A percentile compares a stretch with the other conserved stretches of the same genome.
phyloP scores from a whole-genome alignment of 2,888 invertebrate species.

The Andrena hattorfiana region DNA sequence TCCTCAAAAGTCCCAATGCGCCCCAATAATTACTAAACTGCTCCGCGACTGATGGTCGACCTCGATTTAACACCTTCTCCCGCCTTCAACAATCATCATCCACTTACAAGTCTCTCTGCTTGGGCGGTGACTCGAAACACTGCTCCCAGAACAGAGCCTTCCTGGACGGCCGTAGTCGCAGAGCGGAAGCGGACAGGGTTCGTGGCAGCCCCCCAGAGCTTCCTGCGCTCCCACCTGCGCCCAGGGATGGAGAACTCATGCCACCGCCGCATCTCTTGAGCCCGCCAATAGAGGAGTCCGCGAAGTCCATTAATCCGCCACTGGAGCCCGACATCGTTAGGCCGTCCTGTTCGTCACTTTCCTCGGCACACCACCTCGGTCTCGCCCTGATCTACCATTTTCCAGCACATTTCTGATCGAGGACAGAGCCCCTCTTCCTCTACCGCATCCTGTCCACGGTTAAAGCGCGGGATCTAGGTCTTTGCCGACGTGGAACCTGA shows the following conservation, averaged over 20 bases:
- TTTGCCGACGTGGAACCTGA: background rate
- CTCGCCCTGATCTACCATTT: background rate
- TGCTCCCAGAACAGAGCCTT: conserved; percentile 94
- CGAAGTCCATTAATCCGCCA: conserved; percentile 78
- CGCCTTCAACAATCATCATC: background rate
- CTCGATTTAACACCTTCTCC: background rate
- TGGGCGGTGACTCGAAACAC: conserved; percentile 90
- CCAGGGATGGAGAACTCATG: conserved; percentile 84
- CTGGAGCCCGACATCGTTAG: conserved; percentile 80
- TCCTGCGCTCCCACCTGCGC: conserved; percentile 73
- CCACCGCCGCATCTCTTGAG: conserved; percentile 85
- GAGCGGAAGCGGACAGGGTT: conserved; percentile 92
- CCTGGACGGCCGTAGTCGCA: conserved; percentile 89
- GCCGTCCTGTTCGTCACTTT: conserved; percentile 29
- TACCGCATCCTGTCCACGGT: background rate
- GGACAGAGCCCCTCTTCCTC: background rate
- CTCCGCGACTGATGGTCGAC: conserved; percentile 18
- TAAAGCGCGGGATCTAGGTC: background rate
- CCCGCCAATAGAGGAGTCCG: conserved; percentile 62
- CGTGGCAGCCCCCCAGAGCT: conserved; percentile 87
- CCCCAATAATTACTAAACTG: conserved; percentile 7
- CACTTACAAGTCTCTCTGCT: conserved; percentile 89
- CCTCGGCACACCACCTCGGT: conserved; percentile 12
- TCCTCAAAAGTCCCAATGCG: background rate
- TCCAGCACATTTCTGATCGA: conserved; percentile 1